Conservation (phyloP, 2,888 invertebrate species). For the Blastobasis lacticolella region DNA sequence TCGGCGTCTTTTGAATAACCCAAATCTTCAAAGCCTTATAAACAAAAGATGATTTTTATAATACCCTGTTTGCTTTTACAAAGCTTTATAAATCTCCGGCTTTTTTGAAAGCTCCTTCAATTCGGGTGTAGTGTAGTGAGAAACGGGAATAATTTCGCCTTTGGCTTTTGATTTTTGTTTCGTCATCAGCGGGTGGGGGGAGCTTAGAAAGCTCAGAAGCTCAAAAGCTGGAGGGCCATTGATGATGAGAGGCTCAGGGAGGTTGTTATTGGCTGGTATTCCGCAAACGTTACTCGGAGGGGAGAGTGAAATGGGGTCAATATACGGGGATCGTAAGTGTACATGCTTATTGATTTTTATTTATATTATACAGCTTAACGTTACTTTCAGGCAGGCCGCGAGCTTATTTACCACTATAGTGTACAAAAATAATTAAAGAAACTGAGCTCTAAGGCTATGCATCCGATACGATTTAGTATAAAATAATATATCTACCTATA, state of each 20-base stretch:
- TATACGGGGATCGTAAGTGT: slow-evolving; percentile 12
- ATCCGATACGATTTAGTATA: no score
- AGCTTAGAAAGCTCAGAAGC: slow-evolving; percentile 16
- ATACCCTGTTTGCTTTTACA: slow-evolving; percentile 32
- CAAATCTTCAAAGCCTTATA: slow-evolving; percentile 32
- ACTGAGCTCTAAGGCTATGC: no score
- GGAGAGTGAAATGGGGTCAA: slow-evolving; percentile 61
- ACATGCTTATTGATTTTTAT: slow-evolving; percentile 1
- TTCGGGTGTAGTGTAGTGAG: slow-evolving; percentile 38
- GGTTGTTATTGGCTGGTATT: slow-evolving; percentile 66
- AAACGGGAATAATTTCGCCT: slow-evolving; percentile 48
- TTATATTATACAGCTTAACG: no score
- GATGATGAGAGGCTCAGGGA: slow-evolving; percentile 52
- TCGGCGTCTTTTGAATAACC: no score
- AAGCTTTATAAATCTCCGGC: slow-evolving; percentile 36
- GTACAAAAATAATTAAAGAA: no score
- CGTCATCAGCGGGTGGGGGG: slow-evolving; percentile 39
- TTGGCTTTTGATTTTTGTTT: slow-evolving; percentile 56
- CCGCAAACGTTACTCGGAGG: slow-evolving; percentile 36
- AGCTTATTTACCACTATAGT: no score
- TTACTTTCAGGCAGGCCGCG: no score
- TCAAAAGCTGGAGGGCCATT: slow-evolving; percentile 59
- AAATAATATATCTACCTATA: no score
- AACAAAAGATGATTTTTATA: slow-evolving; percentile 44
- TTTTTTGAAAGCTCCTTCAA: slow-evolving; percentile 36